Base-by-base conservation (phyloP, 2,113 vertebrate species). In the Prietella phreatophila region DNA sequence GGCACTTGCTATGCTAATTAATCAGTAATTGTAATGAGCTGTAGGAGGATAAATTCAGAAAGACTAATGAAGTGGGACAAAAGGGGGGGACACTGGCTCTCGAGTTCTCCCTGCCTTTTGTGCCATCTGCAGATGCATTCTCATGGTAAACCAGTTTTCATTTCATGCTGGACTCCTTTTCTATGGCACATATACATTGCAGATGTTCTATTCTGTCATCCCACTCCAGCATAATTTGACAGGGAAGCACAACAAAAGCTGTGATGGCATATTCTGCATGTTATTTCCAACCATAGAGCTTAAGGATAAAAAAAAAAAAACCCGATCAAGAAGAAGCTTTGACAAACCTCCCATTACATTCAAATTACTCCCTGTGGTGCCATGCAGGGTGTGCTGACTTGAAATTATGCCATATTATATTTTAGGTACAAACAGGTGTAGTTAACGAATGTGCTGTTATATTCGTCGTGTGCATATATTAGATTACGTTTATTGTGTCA, bases 11-110 rank as follows among this genome's bases (percentile, higher is more conserved):
- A 84, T 88, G 89, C 88, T 91, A 90, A 91, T 90, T 87, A 87
- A 89, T 88, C 78, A 79, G 89, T 90, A 90, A 90, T 91, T 87
- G 81, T 88, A 89, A 90, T 89, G 87, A 91, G 90, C 90, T 63
- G 86, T 91, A 83, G 87, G 76, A 85, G 90, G 88, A 78, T 84
- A 88, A 85, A 88, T 85, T 75, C 81, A 56, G 87, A 79, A 87
- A 91, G 88, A 88, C 83, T 91, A 91, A 91, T 89, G 90, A 90
- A 87, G 86, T 85, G 86, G 86, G 79, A 88, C 90, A 86, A 89
- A 89, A 88, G 65, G 73, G 65, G 58, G 27, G 56, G 79, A 82
- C 83, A 76, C 61, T 60, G 84, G 75, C 91, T 71, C 83, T 85
- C 83, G 89, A 87, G 83, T 90, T 87, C 83, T 85, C 85, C 85